These are phyloP conservation scores for Germaria angustata DNA, from an alignment of 2,888 invertebrate genomes.

Conservation along the genomic window DNA sequence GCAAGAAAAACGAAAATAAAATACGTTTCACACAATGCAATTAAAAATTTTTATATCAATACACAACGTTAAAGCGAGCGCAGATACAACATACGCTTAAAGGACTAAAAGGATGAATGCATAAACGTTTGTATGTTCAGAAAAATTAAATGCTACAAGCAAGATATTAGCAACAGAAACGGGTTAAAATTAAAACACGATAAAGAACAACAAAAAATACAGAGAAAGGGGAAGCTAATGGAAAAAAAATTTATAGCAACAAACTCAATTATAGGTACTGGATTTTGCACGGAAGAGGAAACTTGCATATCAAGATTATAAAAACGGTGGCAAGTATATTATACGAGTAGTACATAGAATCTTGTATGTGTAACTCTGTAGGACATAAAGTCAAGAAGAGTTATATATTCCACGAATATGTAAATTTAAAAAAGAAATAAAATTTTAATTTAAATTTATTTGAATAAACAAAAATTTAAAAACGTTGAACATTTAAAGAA, in stretches of 20 bases:
- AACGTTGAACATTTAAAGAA: no score
- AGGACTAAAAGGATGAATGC: background rate
- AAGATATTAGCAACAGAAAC: background rate
- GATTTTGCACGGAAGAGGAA: background rate
- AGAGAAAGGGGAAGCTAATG: background rate
- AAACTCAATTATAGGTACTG: slow-evolving; percentile 51
- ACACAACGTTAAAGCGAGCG: slow-evolving; percentile 17
- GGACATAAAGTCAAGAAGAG: no score
- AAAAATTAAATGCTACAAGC: slow-evolving; percentile 1
- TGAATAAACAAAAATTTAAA: no score
- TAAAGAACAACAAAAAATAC: slow-evolving; percentile 12
- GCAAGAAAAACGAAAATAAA: background rate
- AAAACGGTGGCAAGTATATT: background rate
- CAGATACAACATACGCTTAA: background rate
- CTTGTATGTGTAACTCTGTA: no score
- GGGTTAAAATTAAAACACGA: background rate
- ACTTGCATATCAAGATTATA: background rate
- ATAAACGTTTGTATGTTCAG: background rate
- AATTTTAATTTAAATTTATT: no score
- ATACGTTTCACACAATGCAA: slow-evolving; percentile 54
- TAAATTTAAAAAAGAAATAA: no score
- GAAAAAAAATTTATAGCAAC: slow-evolving; percentile 10
- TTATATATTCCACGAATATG: no score
- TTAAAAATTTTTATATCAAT: slow-evolving; percentile 59
- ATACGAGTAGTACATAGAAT: background rate